Base-by-base conservation (phyloP, 1,140 invertebrate species). In the Bursaphelenchus mucronatus region DNA sequence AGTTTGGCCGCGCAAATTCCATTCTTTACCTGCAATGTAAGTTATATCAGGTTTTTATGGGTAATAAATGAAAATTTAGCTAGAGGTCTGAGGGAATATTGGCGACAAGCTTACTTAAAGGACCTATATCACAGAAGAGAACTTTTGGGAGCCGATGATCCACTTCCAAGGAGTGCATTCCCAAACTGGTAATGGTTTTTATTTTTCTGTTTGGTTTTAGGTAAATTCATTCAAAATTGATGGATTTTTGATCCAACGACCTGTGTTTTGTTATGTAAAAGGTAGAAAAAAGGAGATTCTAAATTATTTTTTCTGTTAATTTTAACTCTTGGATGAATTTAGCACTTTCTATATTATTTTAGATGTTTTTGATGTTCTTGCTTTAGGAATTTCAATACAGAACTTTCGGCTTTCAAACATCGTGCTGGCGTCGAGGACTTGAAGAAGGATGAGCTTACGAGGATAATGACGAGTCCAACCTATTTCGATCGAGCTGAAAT, bases 371-470 rank as follows among this genome's bases (percentile, higher is more conserved):
- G 10, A 41, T 15, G 17, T 10, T 10, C 19, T 66, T 52, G 39
- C 61, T 66, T 55, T 17, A 73, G 71, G 71, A 56, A 70, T 40
- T 73, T 74, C 47, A 44, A 66, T 1, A 63, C 71, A 41, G 71
- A 73, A 51, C 59, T 73, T 21, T 64, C 50, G 19, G 71, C 71
- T 7, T 61, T 73, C n/a, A 54, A 50, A 10, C 67, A 75, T 62
- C 67, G 71, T 17, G 13, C 74, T 39, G 46, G 61, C 30, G 55
- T 56, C 2, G 59, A 62, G 6, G 61, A 74, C 13, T 39, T 75
- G n/a, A 45, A 63, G 45, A 21, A 50, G 10, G 41, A 72, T 10
- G 8, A 45, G 8, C 52, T 73, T 41, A 62, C 74, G 0, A 40
- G 63, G 44, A 56, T 71, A n/a, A 50, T 73, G 7, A 73, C 71